Conservation (phyloP, 2,113 vertebrate genomes). For the Pterocles burchelli region DNA sequence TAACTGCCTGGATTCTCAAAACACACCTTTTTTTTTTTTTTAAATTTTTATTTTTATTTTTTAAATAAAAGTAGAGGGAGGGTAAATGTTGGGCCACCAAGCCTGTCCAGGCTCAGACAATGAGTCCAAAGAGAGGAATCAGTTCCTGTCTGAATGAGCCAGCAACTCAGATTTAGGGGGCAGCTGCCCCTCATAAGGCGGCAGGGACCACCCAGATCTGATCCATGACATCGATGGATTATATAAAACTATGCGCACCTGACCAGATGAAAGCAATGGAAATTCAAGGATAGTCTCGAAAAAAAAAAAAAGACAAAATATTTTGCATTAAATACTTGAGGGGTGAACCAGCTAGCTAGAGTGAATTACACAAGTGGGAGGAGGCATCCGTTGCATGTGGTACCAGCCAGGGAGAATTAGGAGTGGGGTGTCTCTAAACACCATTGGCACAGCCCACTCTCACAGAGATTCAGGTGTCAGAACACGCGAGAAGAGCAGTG, state of each 20-base stretch:
- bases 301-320: background rate
- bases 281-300: background rate
- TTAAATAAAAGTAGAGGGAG: background rate
- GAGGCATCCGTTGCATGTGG: too few relatives aligned
- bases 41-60: too few relatives aligned
- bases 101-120: background rate
- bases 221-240: background rate
- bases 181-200: background rate
- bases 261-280: background rate
- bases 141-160: background rate
- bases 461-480: background rate
- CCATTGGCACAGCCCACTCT: background rate
- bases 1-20: background rate
- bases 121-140: background rate
- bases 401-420: background rate
- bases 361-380: background rate
- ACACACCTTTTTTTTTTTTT: too few relatives aligned
- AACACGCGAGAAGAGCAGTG: background rate
- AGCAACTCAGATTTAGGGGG: background rate
- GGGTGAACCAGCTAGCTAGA: background rate
- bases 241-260: background rate
- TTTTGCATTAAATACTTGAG: background rate
- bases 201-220: fast-evolving
- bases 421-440: background rate
- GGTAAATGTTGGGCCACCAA: background rate